A percentile compares a stretch with the other conserved stretches of the same genome.
Evolutionary conservation across 2,888 invertebrate species (phyloP).

Genomic region (Dexiosoma caninum): DNA sequence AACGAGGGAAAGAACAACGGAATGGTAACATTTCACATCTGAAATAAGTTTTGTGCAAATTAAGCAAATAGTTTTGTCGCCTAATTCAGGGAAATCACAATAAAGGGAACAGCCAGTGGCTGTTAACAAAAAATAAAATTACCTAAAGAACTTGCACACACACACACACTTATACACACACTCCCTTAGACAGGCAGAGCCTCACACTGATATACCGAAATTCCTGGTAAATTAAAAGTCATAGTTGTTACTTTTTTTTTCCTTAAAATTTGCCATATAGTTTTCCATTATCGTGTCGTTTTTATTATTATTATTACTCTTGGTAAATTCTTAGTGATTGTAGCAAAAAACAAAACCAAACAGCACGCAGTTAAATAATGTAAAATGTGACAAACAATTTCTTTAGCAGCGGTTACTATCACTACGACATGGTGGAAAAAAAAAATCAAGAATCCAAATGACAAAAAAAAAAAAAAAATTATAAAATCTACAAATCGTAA

Average conservation of each 20-base stretch:
- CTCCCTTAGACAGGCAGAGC: neutral
- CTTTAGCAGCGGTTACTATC: neutral
- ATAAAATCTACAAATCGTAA: conserved; percentile 60
- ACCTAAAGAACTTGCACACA: conserved; percentile 8
- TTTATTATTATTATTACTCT: conserved; percentile 50
- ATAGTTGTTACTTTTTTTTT: conserved; percentile 47
- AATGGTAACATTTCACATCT: conserved; percentile 43
- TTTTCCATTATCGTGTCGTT: conserved; percentile 39
- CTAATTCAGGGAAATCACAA: conserved; percentile 52
- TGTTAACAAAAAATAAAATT: neutral
- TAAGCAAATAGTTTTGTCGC: conserved; percentile 63
- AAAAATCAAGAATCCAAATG: neutral
- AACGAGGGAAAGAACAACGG: conserved; percentile 4
- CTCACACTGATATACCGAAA: neutral
- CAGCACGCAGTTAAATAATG: conserved; percentile 3
- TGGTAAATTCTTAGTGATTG: conserved; percentile 43
- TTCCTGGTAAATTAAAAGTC: conserved; percentile 53
- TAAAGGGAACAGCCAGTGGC: conserved; percentile 3
- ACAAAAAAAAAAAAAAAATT: no score
- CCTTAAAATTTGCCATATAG: conserved; percentile 15
- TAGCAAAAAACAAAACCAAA: no score
- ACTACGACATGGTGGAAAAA: no score
- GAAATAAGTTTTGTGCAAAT: conserved; percentile 60
- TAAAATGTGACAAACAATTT: conserved; percentile 43
- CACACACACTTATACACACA: neutral